These are phyloP conservation scores for Hylaea fasciaria DNA, from an alignment of 2,888 invertebrate genomes.

Conservation along the genomic window DNA sequence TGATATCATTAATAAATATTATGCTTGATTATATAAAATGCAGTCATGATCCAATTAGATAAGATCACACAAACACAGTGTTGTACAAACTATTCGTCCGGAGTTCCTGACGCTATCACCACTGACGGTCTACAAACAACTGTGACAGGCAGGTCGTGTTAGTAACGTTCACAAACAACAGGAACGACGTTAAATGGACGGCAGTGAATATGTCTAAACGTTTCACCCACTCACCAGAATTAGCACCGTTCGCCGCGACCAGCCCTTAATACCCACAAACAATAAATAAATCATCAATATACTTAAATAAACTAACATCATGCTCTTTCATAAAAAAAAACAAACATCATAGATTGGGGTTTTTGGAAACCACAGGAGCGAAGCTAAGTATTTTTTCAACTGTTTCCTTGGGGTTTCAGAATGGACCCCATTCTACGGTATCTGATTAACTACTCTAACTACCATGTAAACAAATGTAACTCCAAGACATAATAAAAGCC, in stretches of 20 bases:
- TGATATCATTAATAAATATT: neutral
- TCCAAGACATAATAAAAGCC: slow-evolving; percentile 39
- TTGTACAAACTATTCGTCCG: slow-evolving; percentile 17
- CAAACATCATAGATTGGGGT: slow-evolving; percentile 15
- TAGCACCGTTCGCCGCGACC: slow-evolving; percentile 68
- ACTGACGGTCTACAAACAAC: slow-evolving; percentile 26
- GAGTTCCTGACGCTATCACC: slow-evolving; percentile 5
- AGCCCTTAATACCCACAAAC: slow-evolving; percentile 77
- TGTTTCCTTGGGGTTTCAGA: slow-evolving; percentile 2
- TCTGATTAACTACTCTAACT: slow-evolving; percentile 27
- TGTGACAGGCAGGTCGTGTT: slow-evolving; percentile 40
- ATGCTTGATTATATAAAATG: slow-evolving; percentile 8
- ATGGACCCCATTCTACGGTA: slow-evolving; percentile 7
- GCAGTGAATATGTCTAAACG: slow-evolving; percentile 61
- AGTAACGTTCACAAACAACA: slow-evolving; percentile 62
- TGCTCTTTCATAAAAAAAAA: slow-evolving; percentile 42
- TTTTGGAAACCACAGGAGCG: slow-evolving; percentile 5
- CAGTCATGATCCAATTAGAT: slow-evolving; percentile 22
- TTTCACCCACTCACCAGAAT: slow-evolving; percentile 77
- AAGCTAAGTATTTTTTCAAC: neutral
- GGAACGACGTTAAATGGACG: slow-evolving; percentile 53
- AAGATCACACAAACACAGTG: slow-evolving; percentile 20
- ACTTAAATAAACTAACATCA: slow-evolving; percentile 53
- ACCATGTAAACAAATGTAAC: slow-evolving; percentile 29
- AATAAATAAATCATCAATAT: slow-evolving; percentile 66